These are phyloP conservation scores for Anhinga rufa DNA, from an alignment of 2,113 vertebrate genomes.

Conservation along the genomic window DNA sequence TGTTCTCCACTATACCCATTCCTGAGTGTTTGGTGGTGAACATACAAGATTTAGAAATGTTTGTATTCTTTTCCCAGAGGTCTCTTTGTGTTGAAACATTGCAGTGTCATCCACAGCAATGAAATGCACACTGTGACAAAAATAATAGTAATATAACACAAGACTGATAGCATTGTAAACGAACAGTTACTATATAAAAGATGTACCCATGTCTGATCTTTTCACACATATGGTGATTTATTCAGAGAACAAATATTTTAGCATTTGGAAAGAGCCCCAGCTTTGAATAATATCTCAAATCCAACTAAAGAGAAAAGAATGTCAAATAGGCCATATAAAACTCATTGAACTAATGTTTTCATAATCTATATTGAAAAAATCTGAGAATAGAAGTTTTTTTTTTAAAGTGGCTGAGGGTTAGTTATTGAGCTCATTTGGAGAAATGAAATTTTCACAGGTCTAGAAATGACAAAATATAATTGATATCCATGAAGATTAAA, in stretches of 20 bases:
- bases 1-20: neutral
- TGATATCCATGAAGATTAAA: conserved; percentile 48
- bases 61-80: neutral
- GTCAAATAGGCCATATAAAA: conserved; percentile 40
- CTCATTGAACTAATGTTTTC: conserved; percentile 43
- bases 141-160: neutral
- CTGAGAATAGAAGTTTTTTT: neutral
- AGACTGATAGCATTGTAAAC: neutral
- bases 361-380: conserved; percentile 36
- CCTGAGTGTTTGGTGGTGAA: neutral
- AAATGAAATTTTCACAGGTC: conserved; percentile 48
- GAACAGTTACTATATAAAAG: neutral
- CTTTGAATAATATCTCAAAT: conserved; percentile 34
- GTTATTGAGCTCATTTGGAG: conserved; percentile 41
- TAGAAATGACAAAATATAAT: conserved; percentile 47
- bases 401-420: neutral
- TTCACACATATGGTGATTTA: conserved; percentile 10
- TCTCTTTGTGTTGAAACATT: neutral
- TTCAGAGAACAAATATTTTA: conserved; percentile 48
- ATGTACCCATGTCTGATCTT: neutral
- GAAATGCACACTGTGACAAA: neutral
- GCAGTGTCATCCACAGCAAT: neutral
- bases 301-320: conserved; percentile 13
- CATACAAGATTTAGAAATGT: neutral
- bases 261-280: neutral